phyloP scores from a whole-genome alignment of 53 echinoderm and acorn worm genomes.

The Stichopus horrens region DNA sequence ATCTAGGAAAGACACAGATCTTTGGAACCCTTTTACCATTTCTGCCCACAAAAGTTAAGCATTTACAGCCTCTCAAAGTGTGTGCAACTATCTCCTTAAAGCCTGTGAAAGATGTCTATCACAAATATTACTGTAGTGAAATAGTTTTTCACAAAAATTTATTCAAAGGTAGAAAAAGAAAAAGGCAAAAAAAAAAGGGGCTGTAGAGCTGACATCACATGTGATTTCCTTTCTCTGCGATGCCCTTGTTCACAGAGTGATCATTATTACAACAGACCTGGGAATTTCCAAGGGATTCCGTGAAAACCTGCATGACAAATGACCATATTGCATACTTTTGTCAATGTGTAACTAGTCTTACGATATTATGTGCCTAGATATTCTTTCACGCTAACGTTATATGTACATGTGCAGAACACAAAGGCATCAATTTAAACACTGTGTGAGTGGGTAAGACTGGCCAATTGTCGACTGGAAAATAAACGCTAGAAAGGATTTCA shows the following conservation, averaged over 20 bases:
- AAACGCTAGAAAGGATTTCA: no score
- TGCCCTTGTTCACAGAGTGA: background rate
- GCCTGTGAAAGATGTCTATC: background rate
- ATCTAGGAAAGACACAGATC: no score
- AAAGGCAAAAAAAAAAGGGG: no score
- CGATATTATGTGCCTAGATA: background rate
- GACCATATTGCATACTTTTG: background rate
- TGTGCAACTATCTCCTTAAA: no score
- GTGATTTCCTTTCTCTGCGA: conserved; percentile 4
- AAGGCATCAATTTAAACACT: no score
- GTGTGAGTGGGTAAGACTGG: no score
- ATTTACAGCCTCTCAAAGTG: no score
- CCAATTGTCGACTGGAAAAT: no score
- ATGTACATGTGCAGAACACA: background rate
- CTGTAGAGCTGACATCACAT: conserved; percentile 7
- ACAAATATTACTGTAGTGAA: background rate
- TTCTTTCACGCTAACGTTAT: background rate
- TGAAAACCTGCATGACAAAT: background rate
- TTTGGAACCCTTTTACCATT: no score
- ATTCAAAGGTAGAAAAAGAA: background rate
- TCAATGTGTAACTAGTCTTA: background rate
- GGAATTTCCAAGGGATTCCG: conserved; percentile 15
- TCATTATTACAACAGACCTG: conserved; percentile 11
- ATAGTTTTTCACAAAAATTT: background rate
- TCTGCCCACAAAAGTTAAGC: no score